Evolutionary conservation across 2,888 invertebrate species (phyloP), one percentile per base, ranked within the genome.

Genomic region (Microdon myrmicae): DNA sequence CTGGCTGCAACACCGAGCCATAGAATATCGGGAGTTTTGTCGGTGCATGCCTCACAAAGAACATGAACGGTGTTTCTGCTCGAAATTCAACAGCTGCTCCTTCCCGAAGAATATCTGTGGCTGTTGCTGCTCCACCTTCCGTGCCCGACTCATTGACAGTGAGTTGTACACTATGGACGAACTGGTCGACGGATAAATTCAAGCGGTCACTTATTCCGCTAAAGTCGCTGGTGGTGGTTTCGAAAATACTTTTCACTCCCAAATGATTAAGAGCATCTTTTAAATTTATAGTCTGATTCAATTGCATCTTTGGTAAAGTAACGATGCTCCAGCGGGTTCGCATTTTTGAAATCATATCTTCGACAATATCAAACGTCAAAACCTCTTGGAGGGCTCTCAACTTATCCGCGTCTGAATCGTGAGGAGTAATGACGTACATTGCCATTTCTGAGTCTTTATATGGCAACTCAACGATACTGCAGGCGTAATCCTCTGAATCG

Each of bases 231-330:
- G 76, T 73, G 0, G 49, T 64, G 0, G 84, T 83, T 47, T 82
- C 75, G 74, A 90, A 90, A 45, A 90, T 76, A 0, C 86, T 81
- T 3, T 74, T 74, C 0, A 88, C 73, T 0, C 89, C 89, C 26
- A 90, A 71, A 4, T 76, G 72, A 68, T 83, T 74, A 3, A 90
- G 76, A 0, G 84, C 72, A 0, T 79, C 67, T 38, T 81, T 84
- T 17, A 90, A 74, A 67, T 83, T 81, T 3, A 83, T 70, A 0
- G 82, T 83, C 32, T 81, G 84, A 67, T 85, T 83, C 2, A 90
- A 75, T 68, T 85, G 84, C 87, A 90, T 87, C 75, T 86, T 87
- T 1, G 90, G 90, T 31, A 84, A 77, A 2, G 87, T 71, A 1
- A 87, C 79, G 22, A 84, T 82, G 14, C 82, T 78, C n/a, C 75